phyloP scores from a whole-genome alignment of 2,797 vertebrate genomes.

The Alauda arvensis region DNA sequence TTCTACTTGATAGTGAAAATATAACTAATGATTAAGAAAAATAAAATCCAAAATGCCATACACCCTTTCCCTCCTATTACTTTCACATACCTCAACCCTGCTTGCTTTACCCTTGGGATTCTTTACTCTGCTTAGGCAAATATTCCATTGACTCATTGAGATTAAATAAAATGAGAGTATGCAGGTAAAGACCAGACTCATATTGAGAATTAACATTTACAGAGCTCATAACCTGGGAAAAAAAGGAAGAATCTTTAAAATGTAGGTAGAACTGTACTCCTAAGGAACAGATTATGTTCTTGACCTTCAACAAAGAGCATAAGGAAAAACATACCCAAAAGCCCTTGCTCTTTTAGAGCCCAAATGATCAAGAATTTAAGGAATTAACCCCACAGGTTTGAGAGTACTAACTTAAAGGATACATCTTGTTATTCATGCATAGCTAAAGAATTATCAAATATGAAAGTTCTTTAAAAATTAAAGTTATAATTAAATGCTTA shows the following conservation, averaged over 20 bases:
- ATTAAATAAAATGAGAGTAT: conserved; percentile 46
- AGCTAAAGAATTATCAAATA: neutral
- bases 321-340: neutral
- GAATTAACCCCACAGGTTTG: neutral
- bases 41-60: neutral
- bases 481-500: neutral
- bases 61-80: neutral
- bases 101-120: neutral
- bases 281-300: conserved; percentile 34
- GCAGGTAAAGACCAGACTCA: conserved; percentile 25
- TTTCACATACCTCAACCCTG: neutral
- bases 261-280: neutral
- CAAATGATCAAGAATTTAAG: neutral
- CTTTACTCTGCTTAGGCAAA: conserved; percentile 38
- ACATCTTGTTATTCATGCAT: neutral
- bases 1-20: conserved; percentile 13
- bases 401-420: neutral
- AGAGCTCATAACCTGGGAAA: conserved; percentile 40
- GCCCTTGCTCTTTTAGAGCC: neutral
- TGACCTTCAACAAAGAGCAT: conserved; percentile 49
- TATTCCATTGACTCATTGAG: conserved; percentile 1
- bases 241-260: conserved; percentile 25
- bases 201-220: conserved; percentile 56
- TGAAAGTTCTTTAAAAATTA: neutral
- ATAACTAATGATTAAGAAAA: neutral